Evolutionary conservation across 2,888 invertebrate genomes (phyloP), one percentile per base, ranked within the genome.

Genomic region (Eurois occulta): DNA sequence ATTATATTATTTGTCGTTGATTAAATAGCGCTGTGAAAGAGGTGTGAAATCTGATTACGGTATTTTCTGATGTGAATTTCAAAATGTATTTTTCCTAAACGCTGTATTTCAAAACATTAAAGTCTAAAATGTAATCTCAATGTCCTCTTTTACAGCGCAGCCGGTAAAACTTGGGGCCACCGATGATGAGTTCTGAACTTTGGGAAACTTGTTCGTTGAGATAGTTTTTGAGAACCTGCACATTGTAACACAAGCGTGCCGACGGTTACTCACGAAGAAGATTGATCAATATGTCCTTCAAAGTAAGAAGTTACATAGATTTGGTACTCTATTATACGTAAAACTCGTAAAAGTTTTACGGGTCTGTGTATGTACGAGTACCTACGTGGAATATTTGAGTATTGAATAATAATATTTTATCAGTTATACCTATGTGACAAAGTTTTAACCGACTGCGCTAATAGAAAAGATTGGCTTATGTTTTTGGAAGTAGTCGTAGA

Each of bases 171-270:
- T 86, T 86, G 62, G 35, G 8, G 32, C 62, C 67, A 68, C 60
- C 41, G 73, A 75, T 73, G 79, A 86, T 84, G 83, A 84, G 84
- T 86, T 83, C 71, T 46, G 43, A 86, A 83, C 66, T 84, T 72
- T 64, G 10, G 8, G 18, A 72, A 86, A 84, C 62, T 82, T 84
- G 74, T 73, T 86, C 86, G 16, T 72, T 46, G 52, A 43, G 78
- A 84, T 75, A 66, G 78, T 78, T 84, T 84, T 72, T 72, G 66
- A 72, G 78, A 78, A 78, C 75, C 83, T 83, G 75, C 83, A 83
- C 66, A 78, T 41, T 82, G 83, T 84, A 77, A 66, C 58, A 69
- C 66, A 38, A 58, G 65, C 41, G 38, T 78, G 75, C 32, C 13
- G 69, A 78, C 32, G 38, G 70, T 35, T 65, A 60, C 55, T 74